Evolutionary conservation across 2,888 invertebrate species (phyloP), one percentile per base, ranked within the genome.

Genomic region (Cetonia aurata): DNA sequence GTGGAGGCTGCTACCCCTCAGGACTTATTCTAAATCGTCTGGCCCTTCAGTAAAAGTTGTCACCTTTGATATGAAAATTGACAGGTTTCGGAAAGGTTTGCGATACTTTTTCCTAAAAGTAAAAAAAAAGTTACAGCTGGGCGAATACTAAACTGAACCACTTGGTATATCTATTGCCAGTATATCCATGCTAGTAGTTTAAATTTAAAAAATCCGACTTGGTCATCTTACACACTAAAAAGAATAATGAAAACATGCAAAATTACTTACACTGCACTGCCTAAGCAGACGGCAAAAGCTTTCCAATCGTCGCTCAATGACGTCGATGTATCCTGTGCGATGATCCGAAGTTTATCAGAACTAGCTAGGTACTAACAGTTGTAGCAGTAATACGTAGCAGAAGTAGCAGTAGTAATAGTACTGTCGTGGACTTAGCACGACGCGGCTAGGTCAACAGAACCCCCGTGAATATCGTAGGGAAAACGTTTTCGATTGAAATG

Each of bases 191-290:
- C 25, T 25, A 25, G 25, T 4, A 25, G 25, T 25, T 4, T 25
- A 25, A 4, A 25, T 25, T 3, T 25, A 25, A 25, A 25, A 25
- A 25, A 25, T 25, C 25, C 25, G 25, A 25, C 3, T n/a, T n/a
- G n/a, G n/a, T n/a, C n/a, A n/a, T n/a, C n/a, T n/a, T n/a, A n/a
- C n/a, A n/a, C n/a, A n/a, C n/a, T n/a, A 25, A 25, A 25, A 25
- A 25, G 25, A 25, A 25, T 4, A 25, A 25, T 25, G 4, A 25
- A 4, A 25, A 25, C 4, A 25, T 25, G 25, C 25, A 55, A 46
- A 59, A n/a, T 65, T 72, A 79, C 80, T 80, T 77, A 80, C 80
- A 78, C 77, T 80, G 77, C 80, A 80, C 77, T 77, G 78, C 77
- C 76, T 77, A 57, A 80, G 76, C 75, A 80, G 79, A 74, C 77